These are phyloP conservation scores for Microplitis deprimator DNA, from an alignment of 2,888 invertebrate genomes.

Conservation along the genomic window DNA sequence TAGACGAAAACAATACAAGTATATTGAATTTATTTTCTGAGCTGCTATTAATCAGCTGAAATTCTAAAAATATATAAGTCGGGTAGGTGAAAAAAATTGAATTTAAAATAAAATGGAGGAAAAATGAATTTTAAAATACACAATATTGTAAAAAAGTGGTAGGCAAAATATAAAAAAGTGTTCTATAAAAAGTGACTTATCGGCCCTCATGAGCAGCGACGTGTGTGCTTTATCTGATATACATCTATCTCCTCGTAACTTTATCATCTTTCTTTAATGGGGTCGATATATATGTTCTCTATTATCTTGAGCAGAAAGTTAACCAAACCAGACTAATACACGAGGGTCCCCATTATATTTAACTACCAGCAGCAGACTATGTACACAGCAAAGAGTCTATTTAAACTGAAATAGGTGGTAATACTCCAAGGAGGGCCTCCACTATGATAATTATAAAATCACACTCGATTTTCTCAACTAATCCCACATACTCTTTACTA, in stretches of 20 bases:
- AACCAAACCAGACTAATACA: constrained; percentile 33
- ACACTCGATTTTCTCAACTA: background rate
- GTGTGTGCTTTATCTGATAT: constrained; percentile 31
- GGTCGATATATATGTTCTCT: constrained; percentile 41
- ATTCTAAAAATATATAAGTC: background rate
- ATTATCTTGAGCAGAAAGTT: constrained; percentile 40
- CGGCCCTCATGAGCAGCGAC: constrained; percentile 40
- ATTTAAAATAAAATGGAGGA: background rate
- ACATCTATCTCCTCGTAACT: constrained; percentile 18
- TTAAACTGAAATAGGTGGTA: background rate
- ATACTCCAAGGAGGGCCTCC: background rate
- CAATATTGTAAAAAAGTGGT: background rate
- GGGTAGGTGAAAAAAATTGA: background rate
- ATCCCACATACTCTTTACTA: background rate
- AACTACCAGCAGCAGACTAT: constrained; percentile 25
- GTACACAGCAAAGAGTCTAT: background rate
- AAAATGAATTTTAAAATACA: background rate
- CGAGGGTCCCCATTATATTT: constrained; percentile 37
- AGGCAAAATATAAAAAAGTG: constrained; percentile 7
- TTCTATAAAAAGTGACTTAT: constrained; percentile 53
- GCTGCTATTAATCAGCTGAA: too few relatives aligned
- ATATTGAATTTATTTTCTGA: background rate
- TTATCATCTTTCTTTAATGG: constrained; percentile 43
- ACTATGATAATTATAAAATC: background rate
- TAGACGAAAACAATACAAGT: background rate